Percentiles rank a stretch among this genome's conserved stretches.
phyloP scores from a whole-genome alignment of 2,113 vertebrate genomes.

The Scytalopus superciliaris region DNA sequence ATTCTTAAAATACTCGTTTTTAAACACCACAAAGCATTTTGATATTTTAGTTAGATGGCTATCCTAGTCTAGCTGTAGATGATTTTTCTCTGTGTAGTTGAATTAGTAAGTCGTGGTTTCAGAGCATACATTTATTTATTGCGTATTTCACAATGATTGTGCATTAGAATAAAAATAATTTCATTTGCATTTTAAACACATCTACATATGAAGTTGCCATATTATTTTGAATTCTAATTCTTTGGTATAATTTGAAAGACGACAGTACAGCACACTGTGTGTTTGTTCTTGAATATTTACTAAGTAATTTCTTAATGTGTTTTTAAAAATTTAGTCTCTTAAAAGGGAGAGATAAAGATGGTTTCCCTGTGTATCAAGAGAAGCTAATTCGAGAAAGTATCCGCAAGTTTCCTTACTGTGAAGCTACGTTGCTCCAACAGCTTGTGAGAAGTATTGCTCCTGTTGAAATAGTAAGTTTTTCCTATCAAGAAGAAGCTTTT shows the following conservation, averaged over 20 bases:
- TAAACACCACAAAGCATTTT: not conserved
- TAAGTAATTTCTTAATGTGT: not conserved
- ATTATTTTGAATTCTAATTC: not conserved
- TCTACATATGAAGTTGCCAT: not conserved
- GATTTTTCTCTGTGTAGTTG: not conserved
- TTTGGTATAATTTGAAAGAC: not conserved
- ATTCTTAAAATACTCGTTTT: not conserved
- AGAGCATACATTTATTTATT: not conserved
- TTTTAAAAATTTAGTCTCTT: conserved; percentile 79
- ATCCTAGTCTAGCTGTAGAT: not conserved
- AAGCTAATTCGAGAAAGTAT: conserved; percentile 94
- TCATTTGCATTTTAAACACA: not conserved
- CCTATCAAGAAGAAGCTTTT: not conserved
- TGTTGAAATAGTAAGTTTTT: conserved; percentile 90
- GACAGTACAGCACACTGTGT: not conserved
- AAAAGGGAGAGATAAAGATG: conserved; percentile 89
- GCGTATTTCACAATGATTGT: not conserved
- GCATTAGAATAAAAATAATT: not conserved
- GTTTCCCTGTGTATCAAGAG: conserved; percentile 92
- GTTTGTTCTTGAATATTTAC: not conserved
- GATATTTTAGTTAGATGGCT: not conserved
- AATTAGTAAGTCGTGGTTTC: not conserved
- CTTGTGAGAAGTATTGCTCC: conserved; percentile 95
- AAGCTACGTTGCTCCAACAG: conserved; percentile 94
- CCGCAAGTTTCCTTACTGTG: conserved; percentile 94